phyloP scores from a whole-genome alignment of 2,797 vertebrate species.

The Gallirallus australis region DNA sequence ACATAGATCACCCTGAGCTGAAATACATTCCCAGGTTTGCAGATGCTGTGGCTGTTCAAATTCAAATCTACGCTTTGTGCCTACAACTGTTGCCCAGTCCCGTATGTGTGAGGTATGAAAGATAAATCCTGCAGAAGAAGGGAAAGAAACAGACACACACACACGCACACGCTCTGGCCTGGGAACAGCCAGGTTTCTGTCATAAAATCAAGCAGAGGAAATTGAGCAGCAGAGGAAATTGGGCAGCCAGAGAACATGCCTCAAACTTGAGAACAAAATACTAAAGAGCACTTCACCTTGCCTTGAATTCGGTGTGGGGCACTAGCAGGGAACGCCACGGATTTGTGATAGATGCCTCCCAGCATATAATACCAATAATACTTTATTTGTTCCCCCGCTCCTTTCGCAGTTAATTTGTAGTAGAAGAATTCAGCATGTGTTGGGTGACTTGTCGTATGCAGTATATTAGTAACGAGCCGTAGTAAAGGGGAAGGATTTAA shows the following conservation, averaged over 20 bases:
- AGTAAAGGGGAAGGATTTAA: conserved; percentile 4
- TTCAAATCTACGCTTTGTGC: neutral
- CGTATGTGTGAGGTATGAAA: neutral
- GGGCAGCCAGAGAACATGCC: neutral
- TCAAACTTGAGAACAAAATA: neutral
- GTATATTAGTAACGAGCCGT: neutral
- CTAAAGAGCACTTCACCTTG: neutral
- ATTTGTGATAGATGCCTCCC: neutral
- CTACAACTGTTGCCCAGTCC: neutral
- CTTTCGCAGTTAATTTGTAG: neutral
- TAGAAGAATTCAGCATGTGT: neutral
- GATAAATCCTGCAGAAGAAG: neutral
- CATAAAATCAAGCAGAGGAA: neutral
- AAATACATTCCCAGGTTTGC: neutral
- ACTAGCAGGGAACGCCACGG: neutral
- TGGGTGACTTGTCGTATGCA: neutral
- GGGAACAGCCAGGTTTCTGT: conserved; percentile 1
- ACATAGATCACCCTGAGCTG: neutral
- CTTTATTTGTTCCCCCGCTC: neutral
- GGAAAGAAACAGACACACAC: neutral
- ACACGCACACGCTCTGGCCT: neutral
- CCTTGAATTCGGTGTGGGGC: neutral
- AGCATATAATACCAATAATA: neutral
- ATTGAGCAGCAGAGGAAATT: neutral
- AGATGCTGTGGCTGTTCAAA: neutral